Evolutionary conservation across 2,113 vertebrate species (phyloP), one percentile per base, ranked within the genome.

Genomic region (Abramis brama): DNA sequence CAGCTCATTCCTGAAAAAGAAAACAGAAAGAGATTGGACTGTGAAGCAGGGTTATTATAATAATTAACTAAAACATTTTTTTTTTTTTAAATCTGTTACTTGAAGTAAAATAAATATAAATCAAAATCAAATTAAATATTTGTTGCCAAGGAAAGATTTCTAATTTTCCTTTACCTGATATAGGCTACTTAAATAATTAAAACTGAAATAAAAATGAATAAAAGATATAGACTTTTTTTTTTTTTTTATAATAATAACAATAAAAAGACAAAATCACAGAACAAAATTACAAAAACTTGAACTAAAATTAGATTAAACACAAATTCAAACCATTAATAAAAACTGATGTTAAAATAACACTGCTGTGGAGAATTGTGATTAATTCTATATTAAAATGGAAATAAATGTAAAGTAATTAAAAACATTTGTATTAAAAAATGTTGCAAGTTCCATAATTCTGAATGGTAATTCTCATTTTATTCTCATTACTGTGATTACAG

Each of bases 1-100:
- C 93, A 94, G 1, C 80, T 93, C 94, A 96, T 92, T n/a, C 97
- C 97, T 98, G 88, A 27, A 80, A 88, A 27, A 86, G 25, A 75
- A 21, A 73, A 45, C 30, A 70, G 47, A 85, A 25, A 43, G 36
- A 82, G 66, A 70, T 39, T 39, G 7, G 13, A 68, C 6, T 19
- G 17, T 21, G 7, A 10, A 1, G 3, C 66, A 39, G 33, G 36
- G 33, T 12, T 68, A 7, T 30, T 30, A 12, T 21, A 68, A 19
- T 68, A 68, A 19, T 68, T 4, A 33, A 36, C 64, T 9, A 36
- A 30, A 68, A 70, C 66, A 27, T 27, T 27, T 27, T 27, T 27
- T 27, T 27, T 27, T 27, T 27, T 27, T 27, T 27, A 1, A 27
- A 27, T 27, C 27, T 27, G 17, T 21, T 21, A 50, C 47, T 50